Base-by-base conservation (phyloP, 1,140 invertebrate genomes). In the Odontomachus brunneus region DNA sequence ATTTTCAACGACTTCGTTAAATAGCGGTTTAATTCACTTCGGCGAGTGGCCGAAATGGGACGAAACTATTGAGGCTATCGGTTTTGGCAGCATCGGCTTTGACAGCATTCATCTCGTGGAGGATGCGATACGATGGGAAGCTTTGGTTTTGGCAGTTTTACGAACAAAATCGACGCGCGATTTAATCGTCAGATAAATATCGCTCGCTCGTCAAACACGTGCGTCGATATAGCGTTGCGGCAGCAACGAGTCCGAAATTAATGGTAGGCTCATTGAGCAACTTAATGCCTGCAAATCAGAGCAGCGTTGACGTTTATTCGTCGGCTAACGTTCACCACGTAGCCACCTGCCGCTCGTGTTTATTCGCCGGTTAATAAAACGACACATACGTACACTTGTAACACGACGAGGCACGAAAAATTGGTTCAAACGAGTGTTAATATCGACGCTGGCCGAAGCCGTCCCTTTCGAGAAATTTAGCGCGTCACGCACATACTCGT, bases 321-420 rank as follows among this genome's bases (percentile, higher is more conserved):
- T 38, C 51, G 63, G 22, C 33, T 51, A 69, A 80, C 69, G 51
- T 71, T 49, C 65, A 33, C 24, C 22, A 11, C 38, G 75, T 80
- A 53, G 51, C 65, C 75, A 78, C 51, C 75, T 78, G 51, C 51
- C 75, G 63, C 51, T 38, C 38, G 33, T 69, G 65, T 80, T 80
- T 80, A 80, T 80, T 80, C 65, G 65, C 24, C 66, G 75, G 22
- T 71, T 80, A 69, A 80, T 80, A 80, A 80, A 80, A 80, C 69
- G 33, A 80, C 29, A 44, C 9, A 11, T 44, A 44, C 38, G 9
- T 11, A 11, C 38, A 78, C 75, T 69, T 49, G 33, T 78, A 44
- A 11, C 29, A 17, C 63, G 33, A 55, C 22, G 65, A 67, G 49
- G 26, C 17, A 78, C 55, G 62, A 78, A 78, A 33, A 55, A 78